These are phyloP conservation scores for Bombus superbus DNA, from an alignment of 1,140 invertebrate species.

Conservation along the genomic window DNA sequence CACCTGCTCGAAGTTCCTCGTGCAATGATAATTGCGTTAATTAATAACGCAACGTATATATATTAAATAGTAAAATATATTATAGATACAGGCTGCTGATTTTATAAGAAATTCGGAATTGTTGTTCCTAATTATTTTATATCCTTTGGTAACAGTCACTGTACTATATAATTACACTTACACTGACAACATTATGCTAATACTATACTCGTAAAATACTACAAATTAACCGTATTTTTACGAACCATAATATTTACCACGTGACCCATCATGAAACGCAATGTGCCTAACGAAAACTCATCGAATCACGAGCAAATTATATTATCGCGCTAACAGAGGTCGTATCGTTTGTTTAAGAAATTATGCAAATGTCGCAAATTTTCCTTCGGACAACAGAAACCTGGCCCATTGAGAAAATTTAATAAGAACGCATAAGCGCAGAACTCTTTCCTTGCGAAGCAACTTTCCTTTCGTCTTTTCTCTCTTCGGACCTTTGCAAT, in stretches of 20 bases:
- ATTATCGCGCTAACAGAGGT: background rate
- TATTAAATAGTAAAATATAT: too few relatives aligned
- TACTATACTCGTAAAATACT: too few relatives aligned
- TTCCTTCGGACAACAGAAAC: background rate
- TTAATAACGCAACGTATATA: too few relatives aligned
- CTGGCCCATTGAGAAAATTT: background rate
- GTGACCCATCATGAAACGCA: too few relatives aligned
- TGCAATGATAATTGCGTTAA: too few relatives aligned
- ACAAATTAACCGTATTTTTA: too few relatives aligned
- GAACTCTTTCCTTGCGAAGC: background rate
- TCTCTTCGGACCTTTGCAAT: slow-evolving; percentile 19
- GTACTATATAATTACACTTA: background rate
- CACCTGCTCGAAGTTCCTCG: background rate
- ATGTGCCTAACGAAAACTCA: background rate
- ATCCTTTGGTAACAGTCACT: too few relatives aligned
- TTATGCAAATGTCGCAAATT: background rate
- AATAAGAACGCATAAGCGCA: background rate
- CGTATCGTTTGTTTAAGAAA: slow-evolving; percentile 1
- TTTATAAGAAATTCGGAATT: too few relatives aligned
- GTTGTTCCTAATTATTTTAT: too few relatives aligned
- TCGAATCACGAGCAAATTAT: background rate
- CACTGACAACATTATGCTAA: background rate
- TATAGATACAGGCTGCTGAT: too few relatives aligned
- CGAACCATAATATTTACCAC: background rate
- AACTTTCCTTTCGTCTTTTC: background rate